These are phyloP conservation scores for Lanius ludovicianus DNA, from an alignment of 2,113 vertebrate species.

Conservation along the genomic window DNA sequence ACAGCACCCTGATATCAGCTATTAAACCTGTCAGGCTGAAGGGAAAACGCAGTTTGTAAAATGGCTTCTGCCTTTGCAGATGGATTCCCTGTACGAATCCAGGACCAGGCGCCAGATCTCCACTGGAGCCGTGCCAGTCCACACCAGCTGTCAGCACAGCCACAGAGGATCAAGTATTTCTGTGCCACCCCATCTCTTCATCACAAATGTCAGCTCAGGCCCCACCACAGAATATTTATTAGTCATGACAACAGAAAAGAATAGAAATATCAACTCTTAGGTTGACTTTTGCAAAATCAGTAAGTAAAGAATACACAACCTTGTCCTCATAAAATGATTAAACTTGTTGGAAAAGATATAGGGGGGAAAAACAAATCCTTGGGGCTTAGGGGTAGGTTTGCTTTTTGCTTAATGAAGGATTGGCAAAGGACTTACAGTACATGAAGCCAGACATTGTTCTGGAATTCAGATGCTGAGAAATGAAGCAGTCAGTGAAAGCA, in stretches of 20 bases:
- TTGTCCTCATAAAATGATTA: background rate
- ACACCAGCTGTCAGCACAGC: background rate
- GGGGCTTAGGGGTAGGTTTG: background rate
- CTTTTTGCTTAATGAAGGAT: background rate
- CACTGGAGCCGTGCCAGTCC: background rate
- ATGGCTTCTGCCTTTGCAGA: background rate
- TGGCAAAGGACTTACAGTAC: background rate
- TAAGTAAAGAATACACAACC: background rate
- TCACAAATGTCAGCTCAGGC: background rate
- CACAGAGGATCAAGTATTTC: background rate
- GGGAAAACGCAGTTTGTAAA: background rate
- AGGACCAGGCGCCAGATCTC: background rate
- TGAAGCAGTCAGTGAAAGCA: background rate
- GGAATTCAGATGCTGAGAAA: background rate
- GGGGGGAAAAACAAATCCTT: rapidly evolving
- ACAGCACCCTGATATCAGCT: background rate
- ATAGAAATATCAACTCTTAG: background rate
- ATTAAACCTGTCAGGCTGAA: background rate
- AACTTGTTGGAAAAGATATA: background rate
- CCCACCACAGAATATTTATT: background rate
- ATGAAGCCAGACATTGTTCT: background rate
- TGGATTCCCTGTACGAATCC: background rate
- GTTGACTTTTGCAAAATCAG: background rate
- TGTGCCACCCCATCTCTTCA: background rate
- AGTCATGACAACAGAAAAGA: background rate